phyloP scores from a whole-genome alignment of 2,888 invertebrate genomes.

The Drosophila limbata region DNA sequence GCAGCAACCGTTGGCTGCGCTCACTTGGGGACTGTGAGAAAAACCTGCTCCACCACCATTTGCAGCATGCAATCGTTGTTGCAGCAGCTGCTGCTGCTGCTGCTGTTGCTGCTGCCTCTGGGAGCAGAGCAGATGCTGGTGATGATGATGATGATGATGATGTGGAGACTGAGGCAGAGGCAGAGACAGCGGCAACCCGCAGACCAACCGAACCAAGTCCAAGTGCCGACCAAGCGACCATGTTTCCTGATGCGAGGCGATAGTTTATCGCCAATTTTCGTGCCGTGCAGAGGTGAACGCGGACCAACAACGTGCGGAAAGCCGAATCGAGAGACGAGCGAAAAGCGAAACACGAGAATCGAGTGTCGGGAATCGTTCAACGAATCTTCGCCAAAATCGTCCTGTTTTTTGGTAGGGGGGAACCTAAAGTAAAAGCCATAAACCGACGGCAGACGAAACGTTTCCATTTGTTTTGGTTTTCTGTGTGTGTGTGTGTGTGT shows the following conservation, averaged over 20 bases:
- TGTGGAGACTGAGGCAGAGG: constrained; percentile 9
- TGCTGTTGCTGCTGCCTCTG: constrained; percentile 36
- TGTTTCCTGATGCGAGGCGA: constrained; percentile 85
- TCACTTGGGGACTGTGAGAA: constrained; percentile 57
- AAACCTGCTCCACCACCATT: constrained; percentile 80
- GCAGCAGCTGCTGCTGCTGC: constrained; percentile 50
- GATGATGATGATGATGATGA: constrained; percentile 20
- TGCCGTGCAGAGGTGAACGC: constrained; percentile 85
- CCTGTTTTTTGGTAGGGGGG: background rate
- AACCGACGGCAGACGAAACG: constrained; percentile 23
- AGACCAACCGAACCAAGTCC: constrained; percentile 53
- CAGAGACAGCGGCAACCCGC: constrained; percentile 38
- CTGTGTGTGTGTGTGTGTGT: constrained; percentile 13
- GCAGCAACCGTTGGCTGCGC: constrained; percentile 52
- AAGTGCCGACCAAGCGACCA: constrained; percentile 75
- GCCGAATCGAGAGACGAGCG: constrained; percentile 9
- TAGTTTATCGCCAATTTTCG: constrained; percentile 86
- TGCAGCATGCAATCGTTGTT: constrained; percentile 66
- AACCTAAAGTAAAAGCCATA: constrained; percentile 8
- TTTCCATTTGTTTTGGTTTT: constrained; percentile 32
- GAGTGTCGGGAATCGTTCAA: constrained; percentile 1
- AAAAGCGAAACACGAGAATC: constrained; percentile 5
- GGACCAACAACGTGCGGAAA: constrained; percentile 82
- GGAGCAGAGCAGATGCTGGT: constrained; percentile 39
- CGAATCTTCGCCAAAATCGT: constrained; percentile 2